Conservation (phyloP, 2,113 vertebrate genomes). For the Tetrao urogallus region DNA sequence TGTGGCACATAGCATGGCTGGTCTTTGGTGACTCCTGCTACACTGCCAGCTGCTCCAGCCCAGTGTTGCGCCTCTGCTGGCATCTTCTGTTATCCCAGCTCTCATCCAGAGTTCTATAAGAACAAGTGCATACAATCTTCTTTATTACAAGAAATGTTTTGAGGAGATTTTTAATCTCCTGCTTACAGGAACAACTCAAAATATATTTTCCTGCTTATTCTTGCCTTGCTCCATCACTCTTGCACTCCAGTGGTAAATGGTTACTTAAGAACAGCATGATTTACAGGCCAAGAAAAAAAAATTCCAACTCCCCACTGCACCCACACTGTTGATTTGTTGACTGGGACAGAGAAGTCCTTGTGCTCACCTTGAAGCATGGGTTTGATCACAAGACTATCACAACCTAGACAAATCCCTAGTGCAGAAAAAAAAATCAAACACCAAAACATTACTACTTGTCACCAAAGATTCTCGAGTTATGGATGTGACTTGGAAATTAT, state of each 20-base stretch:
- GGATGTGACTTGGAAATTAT: too few species aligned
- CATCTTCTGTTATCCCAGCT: background rate
- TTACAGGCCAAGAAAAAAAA: background rate
- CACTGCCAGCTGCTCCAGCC: fast-evolving
- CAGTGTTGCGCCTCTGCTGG: background rate
- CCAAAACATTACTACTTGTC: too few species aligned
- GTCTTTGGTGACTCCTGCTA: fast-evolving
- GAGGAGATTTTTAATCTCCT: background rate
- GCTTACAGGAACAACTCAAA: background rate
- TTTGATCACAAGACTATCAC: background rate
- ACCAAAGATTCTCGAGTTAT: too few species aligned
- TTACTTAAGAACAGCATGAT: background rate
- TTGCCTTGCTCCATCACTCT: background rate
- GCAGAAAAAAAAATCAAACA: too few species aligned
- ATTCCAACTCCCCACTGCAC: background rate
- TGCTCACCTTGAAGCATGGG: background rate
- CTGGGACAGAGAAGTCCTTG: background rate
- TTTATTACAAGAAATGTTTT: background rate
- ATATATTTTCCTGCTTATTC: background rate
- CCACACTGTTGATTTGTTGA: background rate
- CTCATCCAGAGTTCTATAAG: background rate
- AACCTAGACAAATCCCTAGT: background rate
- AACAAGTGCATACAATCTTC: background rate
- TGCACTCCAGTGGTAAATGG: background rate
- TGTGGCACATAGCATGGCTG: fast-evolving